Evolutionary conservation across 2,797 vertebrate genomes (phyloP).

Genomic region (Mycteria americana): DNA sequence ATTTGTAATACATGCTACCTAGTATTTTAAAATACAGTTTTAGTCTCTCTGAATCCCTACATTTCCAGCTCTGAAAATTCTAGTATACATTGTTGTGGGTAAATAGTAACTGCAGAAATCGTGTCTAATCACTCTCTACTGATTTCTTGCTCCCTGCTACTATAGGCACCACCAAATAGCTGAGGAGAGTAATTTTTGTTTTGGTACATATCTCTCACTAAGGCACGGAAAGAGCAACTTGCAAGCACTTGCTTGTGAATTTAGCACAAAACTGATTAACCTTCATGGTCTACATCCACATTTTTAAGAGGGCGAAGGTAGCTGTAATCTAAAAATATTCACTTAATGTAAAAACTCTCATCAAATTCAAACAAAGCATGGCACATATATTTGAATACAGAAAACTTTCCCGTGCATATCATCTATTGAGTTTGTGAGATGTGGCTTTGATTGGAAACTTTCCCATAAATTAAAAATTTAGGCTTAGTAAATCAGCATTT

Average conservation of each 20-base stretch:
- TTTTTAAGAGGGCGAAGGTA: not conserved
- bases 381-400: not conserved
- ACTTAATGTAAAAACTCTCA: not conserved
- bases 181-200: not conserved
- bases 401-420: not conserved
- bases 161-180: not conserved
- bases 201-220: not conserved
- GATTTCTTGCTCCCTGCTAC: not conserved
- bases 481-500: not conserved
- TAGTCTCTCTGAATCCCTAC: not conserved
- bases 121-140: not conserved
- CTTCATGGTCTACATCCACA: not conserved
- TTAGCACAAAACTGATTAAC: not conserved
- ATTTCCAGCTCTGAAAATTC: not conserved
- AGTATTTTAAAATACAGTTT: not conserved
- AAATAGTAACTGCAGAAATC: not conserved
- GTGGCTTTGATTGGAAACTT: not conserved
- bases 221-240: not conserved
- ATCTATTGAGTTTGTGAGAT: not conserved
- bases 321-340: not conserved
- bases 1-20: not conserved
- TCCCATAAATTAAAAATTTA: not conserved
- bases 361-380: not conserved
- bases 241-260: not conserved
- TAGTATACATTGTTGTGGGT: not conserved